These are phyloP conservation scores for Amazona guildingii DNA, from an alignment of 2,113 vertebrate genomes.

Conservation along the genomic window DNA sequence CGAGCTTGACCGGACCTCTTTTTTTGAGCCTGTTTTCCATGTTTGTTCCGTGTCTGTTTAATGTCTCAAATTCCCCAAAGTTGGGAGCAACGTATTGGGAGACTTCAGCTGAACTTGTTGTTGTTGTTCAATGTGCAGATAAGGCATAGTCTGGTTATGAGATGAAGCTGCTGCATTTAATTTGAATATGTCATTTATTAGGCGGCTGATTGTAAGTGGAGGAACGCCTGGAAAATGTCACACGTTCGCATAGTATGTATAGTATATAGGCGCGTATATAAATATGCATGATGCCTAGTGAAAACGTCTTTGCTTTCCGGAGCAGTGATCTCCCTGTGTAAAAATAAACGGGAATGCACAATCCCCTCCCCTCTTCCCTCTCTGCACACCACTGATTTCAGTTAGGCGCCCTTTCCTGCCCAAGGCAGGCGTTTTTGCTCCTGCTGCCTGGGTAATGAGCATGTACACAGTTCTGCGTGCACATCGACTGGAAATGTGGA, in stretches of 20 bases:
- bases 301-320: conserved; percentile 5
- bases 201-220: not conserved
- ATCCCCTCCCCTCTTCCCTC: not conserved
- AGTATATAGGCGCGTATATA: not conserved
- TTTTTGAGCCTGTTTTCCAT: not conserved
- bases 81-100: conserved; percentile 14
- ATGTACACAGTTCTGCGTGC: not conserved
- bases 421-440: conserved; percentile 6
- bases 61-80: not conserved
- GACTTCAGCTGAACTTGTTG: conserved; percentile 47
- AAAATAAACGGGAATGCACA: not conserved
- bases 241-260: not conserved
- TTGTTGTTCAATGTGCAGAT: not conserved
- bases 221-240: conserved; percentile 36
- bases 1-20: not conserved
- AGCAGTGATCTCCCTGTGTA: not conserved
- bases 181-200: conserved; percentile 30
- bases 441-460: not conserved
- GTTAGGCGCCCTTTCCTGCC: conserved; percentile 11
- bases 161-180: not conserved
- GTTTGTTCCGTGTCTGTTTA: not conserved
- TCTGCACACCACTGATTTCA: not conserved
- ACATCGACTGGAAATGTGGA: not conserved
- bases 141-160: not conserved
- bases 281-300: not conserved